These are phyloP conservation scores for Palaemon carinicauda DNA, from an alignment of 1,140 invertebrate genomes.

Conservation along the genomic window DNA sequence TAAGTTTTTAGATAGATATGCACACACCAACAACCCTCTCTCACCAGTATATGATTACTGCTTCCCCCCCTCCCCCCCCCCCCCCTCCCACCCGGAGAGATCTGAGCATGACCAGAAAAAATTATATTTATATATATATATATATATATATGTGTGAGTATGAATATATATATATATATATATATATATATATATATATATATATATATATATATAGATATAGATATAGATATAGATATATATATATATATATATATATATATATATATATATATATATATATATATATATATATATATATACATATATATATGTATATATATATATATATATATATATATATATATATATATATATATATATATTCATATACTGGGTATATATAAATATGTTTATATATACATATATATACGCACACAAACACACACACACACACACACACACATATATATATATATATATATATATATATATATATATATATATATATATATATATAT, in stretches of 20 bases:
- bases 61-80: too few species aligned
- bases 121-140: background rate
- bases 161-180: background rate
- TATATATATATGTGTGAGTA: background rate
- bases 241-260: background rate
- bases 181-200: background rate
- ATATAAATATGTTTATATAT: background rate
- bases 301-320: background rate
- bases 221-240: background rate
- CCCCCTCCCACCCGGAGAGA: too few species aligned
- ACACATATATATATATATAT: background rate
- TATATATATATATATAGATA: background rate
- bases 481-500: background rate
- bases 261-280: background rate
- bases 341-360: constrained; percentile 9
- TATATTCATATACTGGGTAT: background rate
- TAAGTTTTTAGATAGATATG: too few species aligned
- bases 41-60: too few species aligned
- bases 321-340: too few species aligned
- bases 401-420: background rate
- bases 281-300: constrained; percentile 1
- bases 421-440: background rate
- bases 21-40: too few species aligned
- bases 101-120: too few species aligned
- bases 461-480: background rate